Percentiles rank a stretch among this genome's conserved stretches.
Conservation (phyloP, 37 sponge, comb jelly and placozoan genomes). For the Mnemiopsis leidyi region DNA sequence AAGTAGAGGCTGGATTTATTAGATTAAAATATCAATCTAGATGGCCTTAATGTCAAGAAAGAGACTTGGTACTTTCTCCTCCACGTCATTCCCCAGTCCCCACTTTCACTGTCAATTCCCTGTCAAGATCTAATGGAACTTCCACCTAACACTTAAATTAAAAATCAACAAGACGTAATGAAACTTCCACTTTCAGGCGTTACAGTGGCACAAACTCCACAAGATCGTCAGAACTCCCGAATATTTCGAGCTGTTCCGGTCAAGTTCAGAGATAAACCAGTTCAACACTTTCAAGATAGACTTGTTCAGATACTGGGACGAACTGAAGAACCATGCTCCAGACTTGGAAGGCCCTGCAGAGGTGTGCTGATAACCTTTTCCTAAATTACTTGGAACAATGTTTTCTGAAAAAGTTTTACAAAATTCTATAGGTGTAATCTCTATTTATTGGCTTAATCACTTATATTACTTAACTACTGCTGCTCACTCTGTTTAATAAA, state of each 20-base stretch:
- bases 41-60: neutral
- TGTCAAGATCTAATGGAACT: too few species aligned
- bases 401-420: too few species aligned
- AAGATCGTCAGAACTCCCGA: neutral
- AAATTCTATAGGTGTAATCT: too few species aligned
- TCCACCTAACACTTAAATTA: too few species aligned
- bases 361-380: too few species aligned
- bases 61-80: neutral
- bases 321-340: slow-evolving; percentile 43
- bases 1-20: too few species aligned
- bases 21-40: too few species aligned
- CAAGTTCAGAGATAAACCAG: slow-evolving; percentile 60
- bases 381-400: too few species aligned
- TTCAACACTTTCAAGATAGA: slow-evolving; percentile 67
- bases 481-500: too few species aligned
- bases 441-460: too few species aligned
- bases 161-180: too few species aligned
- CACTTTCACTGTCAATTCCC: neutral
- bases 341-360: neutral
- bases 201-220: neutral
- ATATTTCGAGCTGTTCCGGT: slow-evolving; percentile 40
- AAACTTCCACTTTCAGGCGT: slow-evolving; percentile 24
- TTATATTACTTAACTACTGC: too few species aligned
- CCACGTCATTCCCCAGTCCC: neutral
- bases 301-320: slow-evolving; percentile 59